Conservation (phyloP, 2,797 vertebrate genomes). For the Trichosurus vulpecula region DNA sequence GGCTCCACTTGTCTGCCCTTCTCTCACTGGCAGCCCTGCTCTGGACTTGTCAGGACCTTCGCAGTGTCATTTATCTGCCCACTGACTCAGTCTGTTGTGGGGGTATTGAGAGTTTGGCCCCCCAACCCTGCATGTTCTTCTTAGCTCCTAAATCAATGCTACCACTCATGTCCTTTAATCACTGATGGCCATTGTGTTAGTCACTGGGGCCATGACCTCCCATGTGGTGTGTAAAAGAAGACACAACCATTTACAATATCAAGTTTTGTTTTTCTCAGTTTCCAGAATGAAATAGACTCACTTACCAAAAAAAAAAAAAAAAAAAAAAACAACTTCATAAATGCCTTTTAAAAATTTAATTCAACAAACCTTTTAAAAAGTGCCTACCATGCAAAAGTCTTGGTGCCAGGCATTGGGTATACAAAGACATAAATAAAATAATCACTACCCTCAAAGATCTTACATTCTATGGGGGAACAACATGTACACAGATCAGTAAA, state of each 20-base stretch:
- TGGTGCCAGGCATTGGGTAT: background rate
- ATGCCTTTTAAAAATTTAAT: background rate
- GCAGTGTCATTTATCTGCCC: background rate
- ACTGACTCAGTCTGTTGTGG: background rate
- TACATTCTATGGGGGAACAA: background rate
- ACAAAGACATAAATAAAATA: background rate
- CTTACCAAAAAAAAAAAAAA: background rate
- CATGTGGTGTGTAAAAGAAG: background rate
- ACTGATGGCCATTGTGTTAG: too few relatives aligned
- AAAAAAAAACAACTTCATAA: too few relatives aligned
- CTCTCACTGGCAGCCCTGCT: background rate
- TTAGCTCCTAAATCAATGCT: background rate
- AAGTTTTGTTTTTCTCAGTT: background rate
- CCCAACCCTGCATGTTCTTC: background rate
- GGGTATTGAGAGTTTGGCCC: background rate
- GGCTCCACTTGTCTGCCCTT: background rate
- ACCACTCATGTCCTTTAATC: background rate
- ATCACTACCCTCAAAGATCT: background rate
- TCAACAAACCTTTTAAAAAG: background rate
- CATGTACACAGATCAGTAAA: background rate
- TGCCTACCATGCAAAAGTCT: background rate
- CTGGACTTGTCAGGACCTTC: background rate
- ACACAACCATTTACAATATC: background rate
- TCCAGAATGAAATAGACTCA: background rate
- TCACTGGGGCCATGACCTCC: constrained; percentile 23